Conservation (phyloP, 1,140 invertebrate species). For the Episyrphus balteatus region DNA sequence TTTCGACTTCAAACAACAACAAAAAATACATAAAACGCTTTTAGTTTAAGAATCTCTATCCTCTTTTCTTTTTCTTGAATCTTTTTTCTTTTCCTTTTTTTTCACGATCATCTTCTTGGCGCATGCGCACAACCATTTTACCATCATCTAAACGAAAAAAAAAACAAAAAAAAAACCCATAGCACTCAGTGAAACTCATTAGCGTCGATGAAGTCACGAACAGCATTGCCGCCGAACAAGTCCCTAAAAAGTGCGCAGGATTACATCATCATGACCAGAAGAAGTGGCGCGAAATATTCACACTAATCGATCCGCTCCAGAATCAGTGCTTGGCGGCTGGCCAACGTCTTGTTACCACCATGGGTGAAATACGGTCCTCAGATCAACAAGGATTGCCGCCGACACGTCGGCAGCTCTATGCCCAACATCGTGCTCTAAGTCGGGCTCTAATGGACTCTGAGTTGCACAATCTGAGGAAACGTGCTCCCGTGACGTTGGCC, state of each 20-base stretch:
- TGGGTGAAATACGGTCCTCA: constrained; percentile 41
- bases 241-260: constrained; percentile 41
- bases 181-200: constrained; percentile 35
- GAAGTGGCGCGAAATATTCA: constrained; percentile 53
- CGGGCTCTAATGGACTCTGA: constrained; percentile 42
- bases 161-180: background rate
- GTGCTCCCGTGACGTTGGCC: constrained; percentile 37
- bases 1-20: background rate
- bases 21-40: constrained; percentile 2
- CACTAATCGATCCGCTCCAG: constrained; percentile 44
- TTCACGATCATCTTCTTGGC: background rate
- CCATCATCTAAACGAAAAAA: background rate
- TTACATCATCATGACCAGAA: constrained; percentile 44
- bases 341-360: constrained; percentile 38
- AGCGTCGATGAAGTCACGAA: constrained; percentile 37
- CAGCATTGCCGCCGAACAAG: constrained; percentile 34
- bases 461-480: constrained; percentile 39
- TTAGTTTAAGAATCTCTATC: background rate
- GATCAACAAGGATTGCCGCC: constrained; percentile 36
- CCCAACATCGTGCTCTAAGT: constrained; percentile 40
- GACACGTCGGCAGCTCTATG: constrained; percentile 42
- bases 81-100: constrained; percentile 5
- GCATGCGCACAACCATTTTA: background rate
- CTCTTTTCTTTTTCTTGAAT: background rate
- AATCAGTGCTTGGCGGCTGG: constrained; percentile 39